Conservation (phyloP, 2,113 vertebrate genomes). For the Salvator merianae region DNA sequence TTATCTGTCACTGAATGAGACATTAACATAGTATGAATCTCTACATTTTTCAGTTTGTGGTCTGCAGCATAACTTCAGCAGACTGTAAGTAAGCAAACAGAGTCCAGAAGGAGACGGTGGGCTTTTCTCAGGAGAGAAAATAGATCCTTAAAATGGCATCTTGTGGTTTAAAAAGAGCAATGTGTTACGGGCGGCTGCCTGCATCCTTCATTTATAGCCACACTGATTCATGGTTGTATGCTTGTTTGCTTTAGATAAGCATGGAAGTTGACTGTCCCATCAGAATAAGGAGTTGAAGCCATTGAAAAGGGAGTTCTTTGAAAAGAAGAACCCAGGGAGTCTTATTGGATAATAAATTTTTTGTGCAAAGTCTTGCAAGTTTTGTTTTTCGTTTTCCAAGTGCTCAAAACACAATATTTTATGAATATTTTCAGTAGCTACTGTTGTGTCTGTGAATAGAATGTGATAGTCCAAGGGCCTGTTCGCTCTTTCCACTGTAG, state of each 20-base stretch:
- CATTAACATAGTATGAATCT: not conserved
- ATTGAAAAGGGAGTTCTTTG: not conserved
- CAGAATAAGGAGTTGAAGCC: not conserved
- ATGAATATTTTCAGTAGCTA: not conserved
- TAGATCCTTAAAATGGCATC: not conserved
- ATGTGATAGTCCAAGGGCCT: not conserved
- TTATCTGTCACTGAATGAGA: slow-evolving; percentile 8
- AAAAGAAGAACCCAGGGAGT: not conserved
- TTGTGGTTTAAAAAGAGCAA: slow-evolving; percentile 20
- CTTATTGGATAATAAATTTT: not conserved
- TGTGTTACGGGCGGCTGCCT: not conserved
- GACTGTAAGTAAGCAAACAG: not conserved
- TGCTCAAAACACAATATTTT: not conserved
- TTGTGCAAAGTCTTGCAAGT: not conserved
- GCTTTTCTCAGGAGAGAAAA: not conserved
- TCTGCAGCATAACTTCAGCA: not conserved
- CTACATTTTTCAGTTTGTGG: slow-evolving; percentile 12
- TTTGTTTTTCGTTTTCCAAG: not conserved
- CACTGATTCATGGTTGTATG: not conserved
- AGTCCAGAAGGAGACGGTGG: not conserved
- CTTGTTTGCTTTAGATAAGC: not conserved
- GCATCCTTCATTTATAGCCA: not conserved
- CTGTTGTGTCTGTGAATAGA: not conserved
- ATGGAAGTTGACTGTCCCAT: not conserved
- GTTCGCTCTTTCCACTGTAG: too few relatives aligned